Conservation (phyloP, 2,888 invertebrate species). For the Agrotis segetum region DNA sequence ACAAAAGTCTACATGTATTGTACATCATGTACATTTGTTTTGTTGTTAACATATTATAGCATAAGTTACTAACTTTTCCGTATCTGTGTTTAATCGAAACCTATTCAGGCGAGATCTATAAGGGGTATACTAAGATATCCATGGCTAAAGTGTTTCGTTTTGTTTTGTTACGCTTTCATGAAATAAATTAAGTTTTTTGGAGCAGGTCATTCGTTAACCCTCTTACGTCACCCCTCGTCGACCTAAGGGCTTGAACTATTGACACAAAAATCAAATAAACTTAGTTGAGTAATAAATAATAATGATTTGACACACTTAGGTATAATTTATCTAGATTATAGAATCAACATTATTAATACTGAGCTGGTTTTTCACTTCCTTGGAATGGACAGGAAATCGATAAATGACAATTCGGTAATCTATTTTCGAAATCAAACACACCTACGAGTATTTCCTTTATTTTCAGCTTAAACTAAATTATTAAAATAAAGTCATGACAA, state of each 20-base stretch:
- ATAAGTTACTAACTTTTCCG: neutral
- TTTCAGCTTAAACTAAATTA: conserved; percentile 17
- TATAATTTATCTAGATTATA: neutral
- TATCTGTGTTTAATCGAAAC: neutral
- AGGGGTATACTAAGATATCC: too few relatives aligned
- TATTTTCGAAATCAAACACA: conserved; percentile 15
- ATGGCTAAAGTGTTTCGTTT: neutral
- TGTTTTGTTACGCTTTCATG: neutral
- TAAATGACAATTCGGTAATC: conserved; percentile 2
- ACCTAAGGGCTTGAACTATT: conserved; percentile 3
- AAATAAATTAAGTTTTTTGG: conserved; percentile 6
- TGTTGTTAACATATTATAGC: conserved; percentile 8
- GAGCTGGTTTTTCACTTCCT: conserved; percentile 21
- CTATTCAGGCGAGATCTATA: too few relatives aligned
- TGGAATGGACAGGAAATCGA: conserved; percentile 17
- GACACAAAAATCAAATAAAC: conserved; percentile 14
- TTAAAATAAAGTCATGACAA: conserved; percentile 43
- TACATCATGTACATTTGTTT: neutral
- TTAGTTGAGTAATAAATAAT: conserved; percentile 8
- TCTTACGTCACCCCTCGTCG: neutral
- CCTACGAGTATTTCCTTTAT: neutral
- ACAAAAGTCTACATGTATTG: neutral
- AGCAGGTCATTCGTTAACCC: neutral
- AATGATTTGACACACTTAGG: conserved; percentile 8
- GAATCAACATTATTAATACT: neutral